A percentile compares a stretch with the other conserved stretches of the same genome.
Evolutionary conservation across 2,113 vertebrate species (phyloP).

Genomic region (Gallinago media): DNA sequence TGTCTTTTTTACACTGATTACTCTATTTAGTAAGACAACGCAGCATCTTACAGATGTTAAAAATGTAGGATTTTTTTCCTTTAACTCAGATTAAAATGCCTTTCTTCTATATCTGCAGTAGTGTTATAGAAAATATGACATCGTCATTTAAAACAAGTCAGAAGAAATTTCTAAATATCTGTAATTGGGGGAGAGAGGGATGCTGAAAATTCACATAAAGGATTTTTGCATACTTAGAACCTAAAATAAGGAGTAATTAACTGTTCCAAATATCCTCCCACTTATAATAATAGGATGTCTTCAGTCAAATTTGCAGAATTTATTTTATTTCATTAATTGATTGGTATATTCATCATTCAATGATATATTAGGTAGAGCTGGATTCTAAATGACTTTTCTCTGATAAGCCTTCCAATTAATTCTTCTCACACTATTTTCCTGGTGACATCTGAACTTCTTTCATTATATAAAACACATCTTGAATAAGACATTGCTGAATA

Average conservation of each 20-base stretch:
- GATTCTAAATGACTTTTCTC: constrained; percentile 86
- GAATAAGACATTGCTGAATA: constrained; percentile 80
- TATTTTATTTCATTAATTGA: constrained; percentile 93
- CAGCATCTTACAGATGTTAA: background rate
- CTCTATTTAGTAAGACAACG: background rate
- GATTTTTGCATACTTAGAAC: constrained; percentile 68
- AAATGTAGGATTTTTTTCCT: background rate
- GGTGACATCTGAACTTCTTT: constrained; percentile 86
- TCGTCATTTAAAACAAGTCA: constrained; percentile 58
- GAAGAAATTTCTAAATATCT: constrained; percentile 57
- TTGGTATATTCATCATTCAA: constrained; percentile 86
- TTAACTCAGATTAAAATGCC: background rate
- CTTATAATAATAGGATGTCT: constrained; percentile 89
- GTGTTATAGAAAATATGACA: constrained; percentile 54
- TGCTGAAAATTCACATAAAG: constrained; percentile 61
- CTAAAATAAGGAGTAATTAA: constrained; percentile 85
- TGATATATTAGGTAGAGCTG: constrained; percentile 85
- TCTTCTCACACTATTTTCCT: constrained; percentile 87
- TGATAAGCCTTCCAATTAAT: constrained; percentile 94
- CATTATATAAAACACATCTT: constrained; percentile 84
- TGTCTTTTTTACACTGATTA: background rate
- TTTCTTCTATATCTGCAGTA: background rate
- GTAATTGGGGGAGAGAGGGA: constrained; percentile 1
- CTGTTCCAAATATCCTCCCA: constrained; percentile 87
- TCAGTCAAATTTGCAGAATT: constrained; percentile 89